A percentile compares a stretch with the other conserved stretches of the same genome.
Conservation (phyloP, 2,888 invertebrate genomes). For the Caenorhabditis plicata region DNA sequence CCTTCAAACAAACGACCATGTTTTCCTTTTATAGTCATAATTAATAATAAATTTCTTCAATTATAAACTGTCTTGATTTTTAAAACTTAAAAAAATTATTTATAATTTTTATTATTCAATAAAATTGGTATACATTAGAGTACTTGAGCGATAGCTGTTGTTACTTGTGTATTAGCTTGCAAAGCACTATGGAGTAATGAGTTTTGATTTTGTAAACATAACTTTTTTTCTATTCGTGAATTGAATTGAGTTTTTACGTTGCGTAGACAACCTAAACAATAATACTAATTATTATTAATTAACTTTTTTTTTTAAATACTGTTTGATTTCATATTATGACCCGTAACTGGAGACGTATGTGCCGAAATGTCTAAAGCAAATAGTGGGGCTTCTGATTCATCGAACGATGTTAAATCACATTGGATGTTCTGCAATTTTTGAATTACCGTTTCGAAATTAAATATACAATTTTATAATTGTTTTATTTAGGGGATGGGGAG, state of each 20-base stretch:
- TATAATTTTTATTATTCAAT: not conserved
- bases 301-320: not conserved
- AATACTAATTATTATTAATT: not conserved
- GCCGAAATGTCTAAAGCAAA: no score
- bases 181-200: conserved; percentile 29
- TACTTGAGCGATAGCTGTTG: conserved; percentile 26
- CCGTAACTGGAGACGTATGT: not conserved
- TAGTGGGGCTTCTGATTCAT: no score
- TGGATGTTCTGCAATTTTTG: conserved; percentile 30
- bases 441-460: no score
- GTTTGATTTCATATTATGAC: not conserved
- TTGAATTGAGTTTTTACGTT: conserved; percentile 28
- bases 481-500: no score
- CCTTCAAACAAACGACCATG: no score
- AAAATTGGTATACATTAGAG: conserved; percentile 15
- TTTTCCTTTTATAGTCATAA: no score
- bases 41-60: no score
- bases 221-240: conserved; percentile 31
- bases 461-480: no score
- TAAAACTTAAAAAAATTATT: not conserved
- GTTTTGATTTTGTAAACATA: conserved; percentile 24
- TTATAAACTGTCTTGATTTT: no score
- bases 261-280: conserved; percentile 10
- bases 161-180: conserved; percentile 17
- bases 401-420: conserved; percentile 19